These are phyloP conservation scores for Pseudomugil gertrudae DNA, from an alignment of 2,797 vertebrate species.

Conservation along the genomic window DNA sequence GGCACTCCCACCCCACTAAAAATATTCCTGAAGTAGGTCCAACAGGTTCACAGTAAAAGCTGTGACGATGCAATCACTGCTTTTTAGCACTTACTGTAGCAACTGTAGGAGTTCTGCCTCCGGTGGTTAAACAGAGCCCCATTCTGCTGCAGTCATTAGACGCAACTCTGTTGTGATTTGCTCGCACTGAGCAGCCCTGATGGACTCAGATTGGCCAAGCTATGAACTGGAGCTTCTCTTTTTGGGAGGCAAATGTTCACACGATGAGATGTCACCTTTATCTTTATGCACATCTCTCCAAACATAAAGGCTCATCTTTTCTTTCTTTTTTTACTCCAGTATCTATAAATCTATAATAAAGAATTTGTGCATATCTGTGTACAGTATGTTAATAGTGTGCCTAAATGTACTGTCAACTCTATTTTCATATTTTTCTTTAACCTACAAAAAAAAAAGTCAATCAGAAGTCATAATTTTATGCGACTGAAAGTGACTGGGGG, in stretches of 20 bases:
- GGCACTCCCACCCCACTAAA: not conserved
- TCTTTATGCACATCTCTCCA: conserved; percentile 65
- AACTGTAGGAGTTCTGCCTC: conserved; percentile 45
- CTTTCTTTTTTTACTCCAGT: conserved; percentile 71
- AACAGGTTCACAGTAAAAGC: conserved; percentile 71
- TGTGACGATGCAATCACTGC: conserved; percentile 65
- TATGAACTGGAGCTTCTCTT: conserved; percentile 41
- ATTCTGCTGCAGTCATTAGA: conserved; percentile 51
- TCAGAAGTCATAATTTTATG: conserved; percentile 88
- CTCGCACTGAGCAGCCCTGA: conserved; percentile 59
- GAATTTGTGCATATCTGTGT: conserved; percentile 86
- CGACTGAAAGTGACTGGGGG: conserved; percentile 82
- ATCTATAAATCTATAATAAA: conserved; percentile 81
- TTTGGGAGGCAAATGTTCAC: conserved; percentile 52
- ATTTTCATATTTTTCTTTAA: conserved; percentile 90
- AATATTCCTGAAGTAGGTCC: conserved; percentile 18
- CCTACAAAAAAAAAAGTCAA: conserved; percentile 75
- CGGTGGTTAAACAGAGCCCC: conserved; percentile 37
- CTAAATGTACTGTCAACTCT: conserved; percentile 93
- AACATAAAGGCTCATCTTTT: conserved; percentile 66
- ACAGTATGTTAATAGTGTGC: conserved; percentile 97
- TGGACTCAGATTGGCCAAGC: conserved; percentile 62
- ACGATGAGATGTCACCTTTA: conserved; percentile 58
- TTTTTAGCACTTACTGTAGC: conserved; percentile 77
- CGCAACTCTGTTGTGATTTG: conserved; percentile 51